Conservation (phyloP, 1,140 invertebrate species). For the Metaphire vulgaris region DNA sequence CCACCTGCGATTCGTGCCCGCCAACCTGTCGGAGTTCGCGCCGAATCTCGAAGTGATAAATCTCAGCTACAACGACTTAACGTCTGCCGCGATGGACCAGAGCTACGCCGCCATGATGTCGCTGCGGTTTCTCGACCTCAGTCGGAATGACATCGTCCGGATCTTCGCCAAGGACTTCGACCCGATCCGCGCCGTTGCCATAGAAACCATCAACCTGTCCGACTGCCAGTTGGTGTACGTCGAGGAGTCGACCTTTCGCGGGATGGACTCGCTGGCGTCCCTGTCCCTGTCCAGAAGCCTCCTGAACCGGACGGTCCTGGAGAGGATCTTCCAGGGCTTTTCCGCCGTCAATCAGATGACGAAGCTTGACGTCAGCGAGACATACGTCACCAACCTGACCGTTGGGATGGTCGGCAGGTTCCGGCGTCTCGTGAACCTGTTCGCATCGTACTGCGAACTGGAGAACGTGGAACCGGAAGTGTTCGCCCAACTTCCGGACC, state of each 20-base stretch:
- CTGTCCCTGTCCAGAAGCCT: slow-evolving; percentile 25
- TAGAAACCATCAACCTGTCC: slow-evolving; percentile 25
- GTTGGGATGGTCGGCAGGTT: slow-evolving; percentile 22
- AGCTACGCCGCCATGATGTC: slow-evolving; percentile 16
- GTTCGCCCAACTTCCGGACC: slow-evolving; percentile 16
- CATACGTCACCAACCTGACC: slow-evolving; percentile 23
- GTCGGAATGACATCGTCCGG: slow-evolving; percentile 20
- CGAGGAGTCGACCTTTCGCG: slow-evolving; percentile 14
- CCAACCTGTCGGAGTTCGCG: slow-evolving; percentile 22
- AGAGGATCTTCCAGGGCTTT: slow-evolving; percentile 19
- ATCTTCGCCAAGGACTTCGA: slow-evolving; percentile 18
- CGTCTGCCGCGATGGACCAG: slow-evolving; percentile 14
- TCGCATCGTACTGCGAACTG: slow-evolving; percentile 14
- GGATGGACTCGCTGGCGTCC: slow-evolving; percentile 20
- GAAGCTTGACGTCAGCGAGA: slow-evolving; percentile 26
- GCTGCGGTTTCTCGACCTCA: slow-evolving; percentile 21
- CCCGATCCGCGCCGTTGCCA: neutral
- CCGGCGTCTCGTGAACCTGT: slow-evolving; percentile 6
- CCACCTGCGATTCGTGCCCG: slow-evolving; percentile 14
- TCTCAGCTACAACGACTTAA: slow-evolving; percentile 23
- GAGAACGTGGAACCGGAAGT: slow-evolving; percentile 13
- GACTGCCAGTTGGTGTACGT: slow-evolving; percentile 27
- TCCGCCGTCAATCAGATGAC: slow-evolving; percentile 17
- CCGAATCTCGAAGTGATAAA: slow-evolving; percentile 26
- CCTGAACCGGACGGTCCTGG: slow-evolving; percentile 10